Percentiles rank a stretch among this genome's conserved stretches.
phyloP scores from a whole-genome alignment of 2,113 vertebrate species.

The Nipponia nippon region DNA sequence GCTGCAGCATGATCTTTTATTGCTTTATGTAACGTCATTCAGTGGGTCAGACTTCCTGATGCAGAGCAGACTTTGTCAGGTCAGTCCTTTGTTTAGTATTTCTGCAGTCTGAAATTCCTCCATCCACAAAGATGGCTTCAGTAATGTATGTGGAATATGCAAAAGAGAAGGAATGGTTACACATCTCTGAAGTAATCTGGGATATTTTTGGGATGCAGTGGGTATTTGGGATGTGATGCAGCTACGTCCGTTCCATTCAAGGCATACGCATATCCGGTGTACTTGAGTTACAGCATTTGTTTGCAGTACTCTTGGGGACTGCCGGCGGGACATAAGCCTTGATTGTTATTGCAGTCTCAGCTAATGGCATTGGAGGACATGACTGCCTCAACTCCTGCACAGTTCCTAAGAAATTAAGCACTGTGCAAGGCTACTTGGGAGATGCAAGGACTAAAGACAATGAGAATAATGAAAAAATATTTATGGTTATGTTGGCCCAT shows the following conservation, averaged over 20 bases:
- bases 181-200: neutral
- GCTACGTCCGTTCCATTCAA: neutral
- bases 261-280: rapidly evolving
- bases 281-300: neutral
- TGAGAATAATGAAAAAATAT: neutral
- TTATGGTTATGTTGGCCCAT: neutral
- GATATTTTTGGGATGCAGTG: neutral
- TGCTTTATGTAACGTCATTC: neutral
- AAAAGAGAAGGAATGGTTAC: neutral
- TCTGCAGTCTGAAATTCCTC: neutral
- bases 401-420: neutral
- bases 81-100: neutral
- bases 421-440: neutral
- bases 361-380: neutral
- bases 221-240: neutral
- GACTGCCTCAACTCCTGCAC: neutral
- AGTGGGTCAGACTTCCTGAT: neutral
- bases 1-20: neutral
- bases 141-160: neutral
- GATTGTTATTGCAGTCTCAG: neutral
- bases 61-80: neutral
- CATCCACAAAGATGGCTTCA: neutral
- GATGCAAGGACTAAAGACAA: neutral
- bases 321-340: neutral
- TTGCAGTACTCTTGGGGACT: neutral